Evolutionary conservation across 2,888 invertebrate genomes (phyloP).

Genomic region (Macaria notata): DNA sequence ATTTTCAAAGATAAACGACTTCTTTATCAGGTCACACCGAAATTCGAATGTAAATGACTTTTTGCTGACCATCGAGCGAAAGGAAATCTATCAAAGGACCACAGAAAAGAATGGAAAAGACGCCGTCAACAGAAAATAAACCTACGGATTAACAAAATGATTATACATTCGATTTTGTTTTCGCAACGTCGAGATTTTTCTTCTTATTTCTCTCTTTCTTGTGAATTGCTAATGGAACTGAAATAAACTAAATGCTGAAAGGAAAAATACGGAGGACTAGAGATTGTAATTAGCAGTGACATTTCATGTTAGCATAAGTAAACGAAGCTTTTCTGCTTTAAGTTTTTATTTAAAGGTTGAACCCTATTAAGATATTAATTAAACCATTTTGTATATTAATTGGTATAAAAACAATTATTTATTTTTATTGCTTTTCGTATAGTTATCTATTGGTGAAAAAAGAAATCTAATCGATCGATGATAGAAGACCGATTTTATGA

Average conservation of each 20-base stretch:
- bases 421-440: too few relatives aligned
- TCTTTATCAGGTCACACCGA: too few relatives aligned
- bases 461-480: too few relatives aligned
- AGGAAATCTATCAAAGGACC: slow-evolving; percentile 3
- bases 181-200: slow-evolving; percentile 4
- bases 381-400: too few relatives aligned
- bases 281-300: slow-evolving; percentile 2
- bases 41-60: slow-evolving; percentile 2
- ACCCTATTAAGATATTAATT: too few relatives aligned
- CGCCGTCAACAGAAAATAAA: slow-evolving; percentile 5
- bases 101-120: not conserved
- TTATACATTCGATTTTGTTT: slow-evolving; percentile 16
- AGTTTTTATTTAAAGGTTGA: not conserved
- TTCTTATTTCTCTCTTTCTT: not conserved
- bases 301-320: not conserved
- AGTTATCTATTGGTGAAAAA: too few relatives aligned
- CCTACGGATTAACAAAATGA: slow-evolving; percentile 12
- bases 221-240: slow-evolving; percentile 6
- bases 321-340: not conserved
- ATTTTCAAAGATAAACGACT: too few relatives aligned
- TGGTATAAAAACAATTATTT: too few relatives aligned
- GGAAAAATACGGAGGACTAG: slow-evolving; percentile 1
- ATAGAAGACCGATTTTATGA: too few relatives aligned
- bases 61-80: slow-evolving; percentile 6
- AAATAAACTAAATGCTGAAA: not conserved